Evolutionary conservation across 2,888 invertebrate genomes (phyloP).

Genomic region (Teleiodes luculella): DNA sequence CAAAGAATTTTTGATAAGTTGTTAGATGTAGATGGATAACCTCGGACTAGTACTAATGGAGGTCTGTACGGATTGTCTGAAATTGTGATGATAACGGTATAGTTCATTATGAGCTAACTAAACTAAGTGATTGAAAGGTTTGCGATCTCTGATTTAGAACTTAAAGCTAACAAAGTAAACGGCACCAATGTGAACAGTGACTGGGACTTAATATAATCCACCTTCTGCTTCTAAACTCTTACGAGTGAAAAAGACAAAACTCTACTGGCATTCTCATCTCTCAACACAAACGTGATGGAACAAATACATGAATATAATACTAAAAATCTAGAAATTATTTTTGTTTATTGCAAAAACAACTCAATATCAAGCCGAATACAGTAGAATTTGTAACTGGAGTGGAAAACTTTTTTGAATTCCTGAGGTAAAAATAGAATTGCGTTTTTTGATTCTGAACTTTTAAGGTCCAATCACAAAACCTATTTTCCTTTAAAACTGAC

Average conservation of each 20-base stretch:
- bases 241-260: conserved; percentile 56
- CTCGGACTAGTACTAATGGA: no score
- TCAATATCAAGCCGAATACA: conserved; percentile 46
- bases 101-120: no score
- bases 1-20: no score
- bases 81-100: no score
- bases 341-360: conserved; percentile 46
- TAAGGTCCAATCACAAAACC: conserved; percentile 35
- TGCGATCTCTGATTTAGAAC: background rate
- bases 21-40: no score
- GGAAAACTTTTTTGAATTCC: conserved; percentile 69
- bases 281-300: conserved; percentile 69
- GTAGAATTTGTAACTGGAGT: conserved; percentile 54
- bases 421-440: conserved; percentile 55
- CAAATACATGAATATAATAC: conserved; percentile 76
- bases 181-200: conserved; percentile 55
- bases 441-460: conserved; percentile 44
- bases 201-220: conserved; percentile 64
- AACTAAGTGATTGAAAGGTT: no score
- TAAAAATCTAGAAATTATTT: conserved; percentile 62
- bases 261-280: conserved; percentile 74
- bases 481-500: conserved; percentile 25
- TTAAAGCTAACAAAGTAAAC: conserved; percentile 53
- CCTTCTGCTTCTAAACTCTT: conserved; percentile 52
- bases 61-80: no score